Evolutionary conservation across 2,797 vertebrate species (phyloP), one percentile per base, ranked within the genome.

Genomic region (Nyctalus aviator): DNA sequence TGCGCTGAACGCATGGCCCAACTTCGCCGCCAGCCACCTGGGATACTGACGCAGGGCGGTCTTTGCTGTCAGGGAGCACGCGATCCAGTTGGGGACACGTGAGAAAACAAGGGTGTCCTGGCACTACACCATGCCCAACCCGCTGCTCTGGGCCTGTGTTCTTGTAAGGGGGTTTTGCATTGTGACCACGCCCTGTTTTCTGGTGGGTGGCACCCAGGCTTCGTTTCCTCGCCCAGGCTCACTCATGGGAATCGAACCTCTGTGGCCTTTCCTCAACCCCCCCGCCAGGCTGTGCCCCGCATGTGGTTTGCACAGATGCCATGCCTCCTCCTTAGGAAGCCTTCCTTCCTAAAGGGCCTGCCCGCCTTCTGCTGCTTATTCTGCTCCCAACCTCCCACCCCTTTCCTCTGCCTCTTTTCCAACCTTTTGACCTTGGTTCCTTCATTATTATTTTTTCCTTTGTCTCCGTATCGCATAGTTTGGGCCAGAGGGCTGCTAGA

Each of bases 321-420:
- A 3, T 5, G 7, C 72, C 66, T 81, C 0, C 0, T n/a, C 37
- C 85, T 27, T 13, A 77, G 59, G 76, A 27, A 72, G 9, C 18
- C 0, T 23, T 18, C 30, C 75, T 59, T 75, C 83, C 91, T 71
- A 7, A 25, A 87, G 59, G 66, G 25, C 78, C 89, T 53, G 25
- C 69, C 73, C 7, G 32, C 48, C 79, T 84, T 23, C 90, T 62
- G 96, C 95, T 81, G 78, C 96, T 97, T 94, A 62, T 78, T 96
- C 89, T 71, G 96, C 91, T 85, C 44, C 88, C 48, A 25, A 5
- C 13, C 8, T 17, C 15, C 17, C 50, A 15, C 21, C 64, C 90
- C 75, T 79, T 81, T 76, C 76, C 79, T 86, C 64, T 71, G 87
- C 89, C 37, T 88, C 69, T 90, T 88, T 85, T 53, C 91, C 87